Evolutionary conservation across 1,140 invertebrate genomes (phyloP).

Genomic region (Calephelis virginiensis): DNA sequence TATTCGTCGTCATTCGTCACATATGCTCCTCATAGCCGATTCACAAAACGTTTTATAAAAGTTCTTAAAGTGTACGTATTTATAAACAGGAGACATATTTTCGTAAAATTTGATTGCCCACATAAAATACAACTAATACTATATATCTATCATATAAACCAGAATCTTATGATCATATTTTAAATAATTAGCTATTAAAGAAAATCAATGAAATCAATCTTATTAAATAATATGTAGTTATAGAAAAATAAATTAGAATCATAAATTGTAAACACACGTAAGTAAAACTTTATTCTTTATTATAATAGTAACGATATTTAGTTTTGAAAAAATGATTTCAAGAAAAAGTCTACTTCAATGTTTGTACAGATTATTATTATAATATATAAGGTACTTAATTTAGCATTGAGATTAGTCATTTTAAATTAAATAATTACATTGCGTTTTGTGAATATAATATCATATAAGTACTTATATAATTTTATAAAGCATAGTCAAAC

Average conservation of each 20-base stretch:
- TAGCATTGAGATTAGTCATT: constrained; percentile 5
- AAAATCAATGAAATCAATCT: constrained; percentile 21
- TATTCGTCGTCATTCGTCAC: constrained; percentile 11
- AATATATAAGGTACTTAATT: not conserved
- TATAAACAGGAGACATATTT: constrained; percentile 73
- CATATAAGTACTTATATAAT: constrained; percentile 8
- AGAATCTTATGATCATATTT: constrained; percentile 1
- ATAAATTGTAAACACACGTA: not conserved
- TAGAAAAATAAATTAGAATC: constrained; percentile 11
- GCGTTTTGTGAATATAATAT: constrained; percentile 13
- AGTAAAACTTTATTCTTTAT: not conserved
- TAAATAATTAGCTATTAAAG: constrained; percentile 1
- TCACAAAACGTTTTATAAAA: constrained; percentile 24
- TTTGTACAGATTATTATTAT: constrained; percentile 8
- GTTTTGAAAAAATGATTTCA: not conserved
- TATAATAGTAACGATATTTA: constrained; percentile 3
- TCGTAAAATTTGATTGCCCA: constrained; percentile 72
- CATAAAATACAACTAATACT: constrained; percentile 44
- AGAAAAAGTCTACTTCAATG: not conserved
- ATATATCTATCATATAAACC: constrained; percentile 18
- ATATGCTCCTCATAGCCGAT: constrained; percentile 18
- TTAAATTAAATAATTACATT: constrained; percentile 6
- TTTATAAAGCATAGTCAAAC: constrained; percentile 20
- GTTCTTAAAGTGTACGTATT: constrained; percentile 31
- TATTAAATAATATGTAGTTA: constrained; percentile 17